Evolutionary conservation across 2,113 vertebrate species (phyloP).

Genomic region (Mus spicilegus): DNA sequence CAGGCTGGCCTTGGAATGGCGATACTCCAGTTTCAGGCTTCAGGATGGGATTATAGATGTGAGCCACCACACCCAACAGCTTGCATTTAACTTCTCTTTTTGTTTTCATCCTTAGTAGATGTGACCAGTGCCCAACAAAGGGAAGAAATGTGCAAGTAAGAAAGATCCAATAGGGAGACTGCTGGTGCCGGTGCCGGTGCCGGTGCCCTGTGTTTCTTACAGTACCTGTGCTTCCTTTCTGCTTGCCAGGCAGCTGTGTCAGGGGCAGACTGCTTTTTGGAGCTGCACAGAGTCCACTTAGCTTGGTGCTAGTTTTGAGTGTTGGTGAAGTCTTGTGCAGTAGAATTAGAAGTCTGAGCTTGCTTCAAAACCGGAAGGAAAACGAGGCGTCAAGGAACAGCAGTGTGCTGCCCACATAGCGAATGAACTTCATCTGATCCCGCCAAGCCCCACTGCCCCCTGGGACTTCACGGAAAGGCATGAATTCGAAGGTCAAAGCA

Average conservation of each 20-base stretch:
- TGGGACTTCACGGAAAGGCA: neutral
- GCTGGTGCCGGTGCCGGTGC: too few relatives aligned
- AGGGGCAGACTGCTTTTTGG: neutral
- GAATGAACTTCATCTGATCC: neutral
- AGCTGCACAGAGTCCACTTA: neutral
- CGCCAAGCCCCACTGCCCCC: fast-evolving
- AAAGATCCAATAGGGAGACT: neutral
- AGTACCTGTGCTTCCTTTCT: neutral
- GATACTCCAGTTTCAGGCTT: neutral
- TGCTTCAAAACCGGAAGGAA: too few relatives aligned
- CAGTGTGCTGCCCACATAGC: fast-evolving
- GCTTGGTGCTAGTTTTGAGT: neutral
- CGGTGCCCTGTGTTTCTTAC: neutral
- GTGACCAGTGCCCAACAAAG: neutral
- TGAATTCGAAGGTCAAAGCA: neutral
- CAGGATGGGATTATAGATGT: neutral
- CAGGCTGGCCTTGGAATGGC: neutral
- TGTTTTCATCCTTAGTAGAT: slow-evolving; percentile 2
- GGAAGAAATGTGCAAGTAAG: neutral
- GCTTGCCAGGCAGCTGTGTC: neutral
- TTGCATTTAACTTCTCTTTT: neutral
- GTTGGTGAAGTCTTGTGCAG: neutral
- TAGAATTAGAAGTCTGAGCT: neutral
- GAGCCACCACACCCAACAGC: neutral
- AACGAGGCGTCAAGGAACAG: neutral